These are phyloP conservation scores for Paguma larvata DNA, from an alignment of 2,797 vertebrate genomes.

Conservation along the genomic window DNA sequence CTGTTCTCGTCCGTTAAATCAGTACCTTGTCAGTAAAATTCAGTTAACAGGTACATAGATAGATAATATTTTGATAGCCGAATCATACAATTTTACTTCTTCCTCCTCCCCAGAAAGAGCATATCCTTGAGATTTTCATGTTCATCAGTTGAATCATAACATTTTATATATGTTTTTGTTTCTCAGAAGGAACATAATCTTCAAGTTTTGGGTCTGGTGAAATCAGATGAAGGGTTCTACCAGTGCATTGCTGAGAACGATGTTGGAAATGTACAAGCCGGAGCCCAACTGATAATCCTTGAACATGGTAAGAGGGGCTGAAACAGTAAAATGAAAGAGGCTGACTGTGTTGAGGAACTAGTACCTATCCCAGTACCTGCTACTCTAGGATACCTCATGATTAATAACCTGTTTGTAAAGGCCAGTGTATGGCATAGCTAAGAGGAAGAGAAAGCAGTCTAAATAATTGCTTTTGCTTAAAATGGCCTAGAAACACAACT, in stretches of 20 bases:
- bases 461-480: background rate
- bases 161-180: slow-evolving; percentile 75
- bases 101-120: background rate
- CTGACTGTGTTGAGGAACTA: background rate
- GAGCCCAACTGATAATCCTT: slow-evolving; percentile 97
- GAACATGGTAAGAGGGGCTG: slow-evolving; percentile 94
- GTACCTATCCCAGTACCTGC: background rate
- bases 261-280: slow-evolving; percentile 96
- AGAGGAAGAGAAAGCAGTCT: background rate
- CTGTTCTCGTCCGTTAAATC: slow-evolving; percentile 13
- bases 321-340: background rate
- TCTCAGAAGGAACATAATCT: slow-evolving; percentile 97
- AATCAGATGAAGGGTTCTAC: slow-evolving; percentile 99
- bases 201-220: slow-evolving; percentile 97
- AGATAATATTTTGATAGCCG: background rate
- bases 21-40: slow-evolving; percentile 10
- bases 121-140: slow-evolving; percentile 40
- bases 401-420: background rate
- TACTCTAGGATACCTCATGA: background rate
- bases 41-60: background rate
- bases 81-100: slow-evolving; percentile 4
- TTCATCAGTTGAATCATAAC: slow-evolving; percentile 51
- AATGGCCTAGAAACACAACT: slow-evolving; percentile 29
- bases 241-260: slow-evolving; percentile 98
- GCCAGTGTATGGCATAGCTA: background rate